Evolutionary conservation across 2,113 vertebrate genomes (phyloP), one percentile per base, ranked within the genome.

Genomic region (Hystrix brachyura): DNA sequence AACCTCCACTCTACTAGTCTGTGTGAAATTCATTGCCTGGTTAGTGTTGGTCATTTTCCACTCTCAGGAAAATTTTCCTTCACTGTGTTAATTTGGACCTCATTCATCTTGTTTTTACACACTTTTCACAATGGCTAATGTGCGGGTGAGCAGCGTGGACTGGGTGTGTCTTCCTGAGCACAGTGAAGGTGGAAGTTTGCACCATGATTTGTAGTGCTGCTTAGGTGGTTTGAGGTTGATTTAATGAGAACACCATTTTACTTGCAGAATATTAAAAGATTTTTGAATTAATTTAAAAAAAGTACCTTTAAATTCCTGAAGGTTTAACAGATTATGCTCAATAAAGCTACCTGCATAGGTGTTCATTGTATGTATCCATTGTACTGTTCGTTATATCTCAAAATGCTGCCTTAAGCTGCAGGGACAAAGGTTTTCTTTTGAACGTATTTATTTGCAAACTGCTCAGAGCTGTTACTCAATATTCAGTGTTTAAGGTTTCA

Each of bases 381-480:
- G 4, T 71, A 74, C 67, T 53, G 2, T 91, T 88, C 53, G 86
- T 78, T 90, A 32, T 46, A 64, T 18, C 60, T 94, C 92, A 82
- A 96, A 94, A 97, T 81, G 10, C 0, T 25, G 2, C 14, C 97
- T 53, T 65, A 91, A 88, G 94, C 53, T 29, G 64, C 13, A 65
- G 2, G 59, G 69, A 71, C 91, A 94, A 53, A 96, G 7, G 32
- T 84, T 93, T 76, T 38, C n/a, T 90, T 94, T 64, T 91, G 76
- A 96, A 78, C 82, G 29, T 10, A 92, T 97, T 94, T 62, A 92
- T 87, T 76, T 98, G 87, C 86, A 78, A 97, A 98, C 92, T 81
- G 19, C 6, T 97, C 93, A 91, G 83, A 4, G 1, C 53, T 96
- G 18, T 83, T 91, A 81, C 43, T 91, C 91, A 92, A 84, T 34